A percentile compares a stretch with the other conserved stretches of the same genome.
phyloP scores from a whole-genome alignment of 2,888 invertebrate species.

The Sinopyrophorus schimmeli region DNA sequence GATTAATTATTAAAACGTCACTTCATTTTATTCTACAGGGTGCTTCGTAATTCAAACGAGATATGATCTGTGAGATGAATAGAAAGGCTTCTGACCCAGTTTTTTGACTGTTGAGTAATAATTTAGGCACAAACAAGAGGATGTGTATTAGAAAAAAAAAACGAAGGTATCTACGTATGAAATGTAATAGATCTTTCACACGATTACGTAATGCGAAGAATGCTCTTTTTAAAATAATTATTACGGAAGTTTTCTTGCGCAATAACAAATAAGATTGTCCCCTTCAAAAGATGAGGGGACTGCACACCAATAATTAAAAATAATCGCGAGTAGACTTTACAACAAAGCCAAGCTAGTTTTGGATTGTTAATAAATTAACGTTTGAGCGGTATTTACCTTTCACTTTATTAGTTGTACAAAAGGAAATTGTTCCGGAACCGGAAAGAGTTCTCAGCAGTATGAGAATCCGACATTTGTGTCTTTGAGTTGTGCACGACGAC shows the following conservation, averaged over 20 bases:
- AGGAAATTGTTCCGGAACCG: conserved; percentile 20
- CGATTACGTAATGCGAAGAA: conserved; percentile 12
- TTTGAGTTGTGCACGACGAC: too few species aligned
- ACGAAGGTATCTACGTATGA: neutral
- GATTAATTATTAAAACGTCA: too few species aligned
- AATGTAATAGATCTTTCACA: conserved; percentile 4
- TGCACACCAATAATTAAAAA: conserved; percentile 5
- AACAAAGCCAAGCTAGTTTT: conserved; percentile 11
- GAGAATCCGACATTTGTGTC: too few species aligned
- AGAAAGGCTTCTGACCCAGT: conserved; percentile 16
- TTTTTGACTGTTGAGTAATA: conserved; percentile 6
- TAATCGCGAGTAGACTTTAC: conserved; percentile 8
- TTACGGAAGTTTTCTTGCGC: conserved; percentile 12
- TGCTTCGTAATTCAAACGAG: too few species aligned
- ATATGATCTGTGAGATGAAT: too few species aligned
- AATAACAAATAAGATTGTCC: conserved; percentile 2
- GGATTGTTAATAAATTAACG: conserved; percentile 7
- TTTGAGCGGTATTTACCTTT: conserved; percentile 13
- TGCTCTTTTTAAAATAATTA: conserved; percentile 10
- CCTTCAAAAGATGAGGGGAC: neutral
- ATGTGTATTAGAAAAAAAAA: conserved; percentile 8
- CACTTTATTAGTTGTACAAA: conserved; percentile 9
- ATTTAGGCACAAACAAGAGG: conserved; percentile 7
- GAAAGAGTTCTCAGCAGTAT: conserved; percentile 10
- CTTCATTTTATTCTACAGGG: too few species aligned